Percentiles rank a stretch among this genome's conserved stretches.
Evolutionary conservation across 2,797 vertebrate genomes (phyloP).

Genomic region (Hozukius guyotensis): DNA sequence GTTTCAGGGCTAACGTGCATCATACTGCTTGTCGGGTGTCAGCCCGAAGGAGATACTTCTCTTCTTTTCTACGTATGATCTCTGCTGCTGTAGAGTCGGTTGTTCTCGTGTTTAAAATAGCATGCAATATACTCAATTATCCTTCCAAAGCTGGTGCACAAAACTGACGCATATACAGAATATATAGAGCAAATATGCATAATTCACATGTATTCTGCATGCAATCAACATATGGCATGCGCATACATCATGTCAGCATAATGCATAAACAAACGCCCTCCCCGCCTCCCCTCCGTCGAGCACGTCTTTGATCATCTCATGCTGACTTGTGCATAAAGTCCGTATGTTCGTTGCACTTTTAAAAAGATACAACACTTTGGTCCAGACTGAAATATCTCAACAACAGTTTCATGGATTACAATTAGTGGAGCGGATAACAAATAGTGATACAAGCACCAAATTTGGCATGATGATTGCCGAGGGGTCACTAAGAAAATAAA

Average conservation of each 20-base stretch:
- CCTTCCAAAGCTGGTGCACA: neutral
- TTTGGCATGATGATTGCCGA: too few species aligned
- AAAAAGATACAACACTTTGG: neutral
- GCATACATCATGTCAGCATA: conserved; percentile 12
- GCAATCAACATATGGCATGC: conserved; percentile 36
- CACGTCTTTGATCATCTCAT: neutral
- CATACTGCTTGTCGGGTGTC: neutral
- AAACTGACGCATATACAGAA: conserved; percentile 10
- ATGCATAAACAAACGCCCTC: conserved; percentile 2
- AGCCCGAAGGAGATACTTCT: neutral
- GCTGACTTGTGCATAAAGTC: neutral
- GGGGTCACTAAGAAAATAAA: too few species aligned
- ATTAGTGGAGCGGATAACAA: too few species aligned
- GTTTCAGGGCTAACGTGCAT: neutral
- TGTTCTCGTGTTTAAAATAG: conserved; percentile 6
- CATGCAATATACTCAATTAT: conserved; percentile 1
- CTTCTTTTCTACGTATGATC: neutral
- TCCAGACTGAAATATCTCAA: neutral
- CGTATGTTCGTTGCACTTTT: neutral
- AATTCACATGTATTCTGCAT: conserved; percentile 48
- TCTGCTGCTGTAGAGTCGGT: neutral
- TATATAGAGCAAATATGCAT: conserved; percentile 38
- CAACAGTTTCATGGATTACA: too few species aligned
- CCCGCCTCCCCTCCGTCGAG: neutral
- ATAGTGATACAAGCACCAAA: too few species aligned